Conservation (phyloP, 1,140 invertebrate genomes). For the Phymorhynchus buccinoides region DNA sequence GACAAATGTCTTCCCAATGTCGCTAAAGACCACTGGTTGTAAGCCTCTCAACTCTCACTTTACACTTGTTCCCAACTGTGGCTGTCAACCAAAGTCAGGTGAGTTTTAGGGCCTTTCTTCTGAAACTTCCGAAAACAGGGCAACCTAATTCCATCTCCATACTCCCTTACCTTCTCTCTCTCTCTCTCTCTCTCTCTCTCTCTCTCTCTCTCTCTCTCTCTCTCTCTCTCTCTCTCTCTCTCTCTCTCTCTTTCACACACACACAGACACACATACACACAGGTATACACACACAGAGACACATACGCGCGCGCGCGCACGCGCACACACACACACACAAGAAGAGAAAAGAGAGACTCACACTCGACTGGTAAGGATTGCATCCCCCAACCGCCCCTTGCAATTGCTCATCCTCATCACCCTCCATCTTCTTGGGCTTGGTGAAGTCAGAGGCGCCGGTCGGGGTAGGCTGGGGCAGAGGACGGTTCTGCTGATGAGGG, state of each 20-base stretch:
- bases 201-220: background rate
- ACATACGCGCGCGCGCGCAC: background rate
- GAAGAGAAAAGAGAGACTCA: too few relatives aligned
- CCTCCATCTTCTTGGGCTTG: slow-evolving; percentile 9
- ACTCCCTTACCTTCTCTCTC: too few relatives aligned
- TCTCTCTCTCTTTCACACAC: background rate
- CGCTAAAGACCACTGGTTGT: too few relatives aligned
- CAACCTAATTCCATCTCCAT: too few relatives aligned
- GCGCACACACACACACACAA: background rate
- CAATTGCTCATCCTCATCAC: background rate
- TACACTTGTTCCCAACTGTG: too few relatives aligned
- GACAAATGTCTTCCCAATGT: too few relatives aligned
- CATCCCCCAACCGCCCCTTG: slow-evolving; percentile 7
- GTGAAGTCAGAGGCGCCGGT: background rate
- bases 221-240: background rate
- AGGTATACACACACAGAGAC: too few relatives aligned
- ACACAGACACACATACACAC: background rate
- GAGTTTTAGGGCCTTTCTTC: too few relatives aligned
- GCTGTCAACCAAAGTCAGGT: too few relatives aligned
- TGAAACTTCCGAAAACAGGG: too few relatives aligned
- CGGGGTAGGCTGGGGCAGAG: background rate
- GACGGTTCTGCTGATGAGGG: background rate
- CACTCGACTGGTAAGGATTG: background rate
- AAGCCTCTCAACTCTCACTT: too few relatives aligned
- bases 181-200: background rate